phyloP scores from a whole-genome alignment of 2,797 vertebrate genomes.

The Brachymystax lenok region DNA sequence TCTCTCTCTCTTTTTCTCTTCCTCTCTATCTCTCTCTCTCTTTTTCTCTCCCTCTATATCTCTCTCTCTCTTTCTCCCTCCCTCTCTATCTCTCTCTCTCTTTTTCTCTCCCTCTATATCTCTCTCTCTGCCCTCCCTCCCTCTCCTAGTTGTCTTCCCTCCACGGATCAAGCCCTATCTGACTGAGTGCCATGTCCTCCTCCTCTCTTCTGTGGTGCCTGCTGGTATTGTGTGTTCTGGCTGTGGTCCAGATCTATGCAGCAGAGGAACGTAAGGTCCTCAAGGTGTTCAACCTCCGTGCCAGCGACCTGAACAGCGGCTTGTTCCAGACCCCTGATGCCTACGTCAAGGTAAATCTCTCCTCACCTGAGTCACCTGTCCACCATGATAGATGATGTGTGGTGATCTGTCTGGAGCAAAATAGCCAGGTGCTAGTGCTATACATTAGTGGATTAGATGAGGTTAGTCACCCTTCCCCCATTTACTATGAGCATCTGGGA shows the following conservation, averaged over 20 bases:
- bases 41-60: fast-evolving
- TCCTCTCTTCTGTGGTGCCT: background rate
- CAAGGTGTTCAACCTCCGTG: constrained; percentile 25
- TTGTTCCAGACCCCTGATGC: constrained; percentile 37
- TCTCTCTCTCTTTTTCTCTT: too few species aligned
- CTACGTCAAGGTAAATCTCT: constrained; percentile 39
- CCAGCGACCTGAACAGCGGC: constrained; percentile 12
- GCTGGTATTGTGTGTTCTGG: background rate
- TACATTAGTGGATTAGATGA: too few species aligned
- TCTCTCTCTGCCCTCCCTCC: background rate
- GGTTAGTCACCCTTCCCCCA: too few species aligned
- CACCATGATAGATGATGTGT: background rate
- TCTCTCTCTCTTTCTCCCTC: too few species aligned
- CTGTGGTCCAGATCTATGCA: background rate
- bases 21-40: too few species aligned
- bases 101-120: background rate
- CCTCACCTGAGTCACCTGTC: background rate
- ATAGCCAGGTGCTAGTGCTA: too few species aligned
- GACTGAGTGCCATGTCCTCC: background rate
- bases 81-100: too few species aligned
- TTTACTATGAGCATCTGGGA: too few species aligned
- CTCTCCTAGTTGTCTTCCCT: background rate
- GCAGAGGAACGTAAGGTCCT: background rate
- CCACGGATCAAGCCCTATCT: background rate
- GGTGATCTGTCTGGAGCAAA: too few species aligned